Conservation (phyloP, 2,888 invertebrate genomes). For the Nemoura dubitans region DNA sequence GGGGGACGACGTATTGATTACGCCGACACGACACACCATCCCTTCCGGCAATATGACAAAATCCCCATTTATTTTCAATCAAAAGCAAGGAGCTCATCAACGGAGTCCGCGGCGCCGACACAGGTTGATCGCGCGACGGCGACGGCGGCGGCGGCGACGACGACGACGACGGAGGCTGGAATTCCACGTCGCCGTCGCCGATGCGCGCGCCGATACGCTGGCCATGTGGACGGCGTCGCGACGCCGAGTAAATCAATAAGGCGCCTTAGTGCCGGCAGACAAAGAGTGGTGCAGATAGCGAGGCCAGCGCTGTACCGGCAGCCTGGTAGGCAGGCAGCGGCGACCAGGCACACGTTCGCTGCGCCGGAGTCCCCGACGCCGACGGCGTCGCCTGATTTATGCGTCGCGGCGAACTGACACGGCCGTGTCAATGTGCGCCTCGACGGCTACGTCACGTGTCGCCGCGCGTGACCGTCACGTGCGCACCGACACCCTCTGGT, state of each 20-base stretch:
- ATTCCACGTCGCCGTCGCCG: neutral
- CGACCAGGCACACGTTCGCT: neutral
- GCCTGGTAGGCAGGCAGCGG: no score
- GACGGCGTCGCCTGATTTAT: neutral
- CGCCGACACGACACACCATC: neutral
- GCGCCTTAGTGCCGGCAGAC: conserved; percentile 7
- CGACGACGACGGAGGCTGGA: neutral
- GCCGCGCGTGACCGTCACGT: neutral
- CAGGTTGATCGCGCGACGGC: conserved; percentile 53
- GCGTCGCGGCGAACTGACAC: neutral
- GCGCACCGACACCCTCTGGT: neutral
- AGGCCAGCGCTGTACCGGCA: conserved; percentile 18
- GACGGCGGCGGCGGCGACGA: neutral
- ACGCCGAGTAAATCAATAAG: conserved; percentile 26
- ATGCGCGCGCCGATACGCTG: conserved; percentile 45
- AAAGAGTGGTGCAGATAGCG: conserved; percentile 18
- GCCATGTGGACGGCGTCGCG: conserved; percentile 49
- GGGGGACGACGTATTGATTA: neutral
- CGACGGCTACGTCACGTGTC: neutral
- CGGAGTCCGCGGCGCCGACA: neutral
- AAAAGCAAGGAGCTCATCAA: neutral
- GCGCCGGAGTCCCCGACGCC: neutral
- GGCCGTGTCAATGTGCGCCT: neutral
- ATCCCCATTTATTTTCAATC: conserved; percentile 1
- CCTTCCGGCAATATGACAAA: conserved; percentile 12